Evolutionary conservation across 2,113 vertebrate genomes (phyloP).

Genomic region (Guaruba guarouba): DNA sequence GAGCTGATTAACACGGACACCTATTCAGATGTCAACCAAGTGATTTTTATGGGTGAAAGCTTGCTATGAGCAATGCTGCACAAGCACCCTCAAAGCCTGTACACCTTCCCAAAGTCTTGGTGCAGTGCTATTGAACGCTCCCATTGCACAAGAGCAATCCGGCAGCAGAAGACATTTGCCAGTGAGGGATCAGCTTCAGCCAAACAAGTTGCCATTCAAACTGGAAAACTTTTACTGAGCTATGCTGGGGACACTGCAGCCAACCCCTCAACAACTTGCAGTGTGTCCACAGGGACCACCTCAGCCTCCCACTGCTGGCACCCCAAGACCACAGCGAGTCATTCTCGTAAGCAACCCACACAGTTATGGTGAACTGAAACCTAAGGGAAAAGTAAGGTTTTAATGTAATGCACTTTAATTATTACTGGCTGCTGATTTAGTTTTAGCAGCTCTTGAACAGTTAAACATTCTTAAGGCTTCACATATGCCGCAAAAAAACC

Average conservation of each 20-base stretch:
- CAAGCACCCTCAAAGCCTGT: background rate
- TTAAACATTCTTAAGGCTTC: background rate
- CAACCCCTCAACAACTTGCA: rapidly evolving
- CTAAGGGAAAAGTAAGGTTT: background rate
- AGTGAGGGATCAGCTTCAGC: background rate
- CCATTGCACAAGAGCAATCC: background rate
- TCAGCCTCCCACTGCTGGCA: background rate
- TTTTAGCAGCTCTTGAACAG: slow-evolving; percentile 10
- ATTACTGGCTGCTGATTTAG: background rate
- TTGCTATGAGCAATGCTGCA: background rate
- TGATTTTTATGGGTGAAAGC: background rate
- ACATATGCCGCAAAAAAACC: background rate
- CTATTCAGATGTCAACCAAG: background rate
- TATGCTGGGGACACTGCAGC: background rate
- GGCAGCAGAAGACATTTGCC: background rate
- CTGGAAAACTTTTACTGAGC: background rate
- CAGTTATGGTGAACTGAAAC: background rate
- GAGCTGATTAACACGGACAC: background rate
- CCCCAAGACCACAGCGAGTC: rapidly evolving
- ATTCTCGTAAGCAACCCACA: background rate
- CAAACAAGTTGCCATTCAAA: background rate
- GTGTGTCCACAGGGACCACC: background rate
- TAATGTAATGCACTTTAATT: background rate
- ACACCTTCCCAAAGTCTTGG: background rate
- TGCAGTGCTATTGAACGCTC: background rate